phyloP scores from a whole-genome alignment of 2,888 invertebrate species.

The Acleris emargana region DNA sequence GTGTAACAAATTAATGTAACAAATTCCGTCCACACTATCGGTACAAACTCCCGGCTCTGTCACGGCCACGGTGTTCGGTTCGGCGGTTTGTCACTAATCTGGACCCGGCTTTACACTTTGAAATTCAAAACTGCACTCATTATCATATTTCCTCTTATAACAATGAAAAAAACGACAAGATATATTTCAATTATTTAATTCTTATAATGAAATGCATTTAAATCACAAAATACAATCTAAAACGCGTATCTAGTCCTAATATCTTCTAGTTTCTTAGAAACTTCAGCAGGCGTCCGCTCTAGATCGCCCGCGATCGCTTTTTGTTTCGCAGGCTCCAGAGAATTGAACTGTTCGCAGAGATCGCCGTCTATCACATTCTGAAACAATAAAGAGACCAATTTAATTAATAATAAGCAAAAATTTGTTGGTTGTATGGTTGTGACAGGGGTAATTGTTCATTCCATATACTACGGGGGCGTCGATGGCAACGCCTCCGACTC shows the following conservation, averaged over 20 bases:
- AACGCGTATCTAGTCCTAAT: constrained; percentile 99
- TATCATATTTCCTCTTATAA: too few species aligned
- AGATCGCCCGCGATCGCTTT: constrained; percentile 97
- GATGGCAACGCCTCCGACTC: constrained; percentile 65
- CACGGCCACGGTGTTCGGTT: too few species aligned
- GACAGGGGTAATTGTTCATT: constrained; percentile 58
- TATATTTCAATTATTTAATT: constrained; percentile 25
- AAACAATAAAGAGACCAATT: constrained; percentile 53
- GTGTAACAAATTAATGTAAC: too few species aligned
- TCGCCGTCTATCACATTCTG: constrained; percentile 99
- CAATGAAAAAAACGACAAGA: constrained; percentile 5
- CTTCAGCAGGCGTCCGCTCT: constrained; percentile 97
- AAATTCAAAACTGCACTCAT: too few species aligned
- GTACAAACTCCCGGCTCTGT: too few species aligned
- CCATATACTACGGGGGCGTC: constrained; percentile 71
- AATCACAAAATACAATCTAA: constrained; percentile 79
- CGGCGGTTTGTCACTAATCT: too few species aligned
- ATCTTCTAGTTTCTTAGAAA: constrained; percentile 99
- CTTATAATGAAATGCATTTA: constrained; percentile 29
- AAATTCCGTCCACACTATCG: too few species aligned
- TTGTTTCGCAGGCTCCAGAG: constrained; percentile 96
- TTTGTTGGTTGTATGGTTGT: background rate
- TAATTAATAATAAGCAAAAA: background rate
- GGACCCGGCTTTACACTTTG: too few species aligned
- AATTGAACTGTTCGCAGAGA: constrained; percentile 99